A percentile compares a stretch with the other conserved stretches of the same genome.
Evolutionary conservation across 2,888 invertebrate species (phyloP).

Genomic region (Drosophila quinaria): DNA sequence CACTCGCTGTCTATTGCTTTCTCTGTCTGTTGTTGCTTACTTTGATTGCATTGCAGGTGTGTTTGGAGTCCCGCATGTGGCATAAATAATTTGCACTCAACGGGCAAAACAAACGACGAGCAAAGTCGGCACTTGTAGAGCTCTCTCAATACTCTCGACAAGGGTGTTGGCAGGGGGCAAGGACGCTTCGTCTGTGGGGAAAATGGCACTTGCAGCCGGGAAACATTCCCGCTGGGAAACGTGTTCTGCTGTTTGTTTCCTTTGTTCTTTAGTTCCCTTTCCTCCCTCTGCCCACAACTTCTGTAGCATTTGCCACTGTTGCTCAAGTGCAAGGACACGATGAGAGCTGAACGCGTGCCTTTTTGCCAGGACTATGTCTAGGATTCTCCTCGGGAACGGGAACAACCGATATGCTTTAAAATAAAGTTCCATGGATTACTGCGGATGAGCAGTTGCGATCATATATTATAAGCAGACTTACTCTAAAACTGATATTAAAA

Average conservation of each 20-base stretch:
- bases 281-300: conserved; percentile 23
- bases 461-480: not conserved
- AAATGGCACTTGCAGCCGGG: conserved; percentile 9
- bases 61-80: conserved; percentile 64
- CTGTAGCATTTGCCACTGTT: conserved; percentile 63
- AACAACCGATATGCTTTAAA: conserved; percentile 14
- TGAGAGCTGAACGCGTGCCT: conserved; percentile 28
- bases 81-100: conserved; percentile 80
- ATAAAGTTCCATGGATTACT: conserved; percentile 4
- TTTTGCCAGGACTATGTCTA: conserved; percentile 10
- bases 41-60: conserved; percentile 64
- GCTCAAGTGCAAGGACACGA: conserved; percentile 76
- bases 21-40: conserved; percentile 34
- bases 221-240: conserved; percentile 46
- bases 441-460: not conserved
- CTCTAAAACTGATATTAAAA: too few relatives aligned
- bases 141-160: conserved; percentile 11
- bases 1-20: not conserved
- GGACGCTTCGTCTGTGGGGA: conserved; percentile 8
- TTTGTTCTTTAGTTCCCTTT: conserved; percentile 28
- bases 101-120: conserved; percentile 65
- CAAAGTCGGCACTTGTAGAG: conserved; percentile 69
- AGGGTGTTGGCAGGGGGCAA: not conserved
- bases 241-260: conserved; percentile 41
- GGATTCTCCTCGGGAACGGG: not conserved